Percentiles rank a stretch among this genome's conserved stretches.
phyloP scores from a whole-genome alignment of 2,797 vertebrate genomes.

The Paedocypris micromegethes region DNA sequence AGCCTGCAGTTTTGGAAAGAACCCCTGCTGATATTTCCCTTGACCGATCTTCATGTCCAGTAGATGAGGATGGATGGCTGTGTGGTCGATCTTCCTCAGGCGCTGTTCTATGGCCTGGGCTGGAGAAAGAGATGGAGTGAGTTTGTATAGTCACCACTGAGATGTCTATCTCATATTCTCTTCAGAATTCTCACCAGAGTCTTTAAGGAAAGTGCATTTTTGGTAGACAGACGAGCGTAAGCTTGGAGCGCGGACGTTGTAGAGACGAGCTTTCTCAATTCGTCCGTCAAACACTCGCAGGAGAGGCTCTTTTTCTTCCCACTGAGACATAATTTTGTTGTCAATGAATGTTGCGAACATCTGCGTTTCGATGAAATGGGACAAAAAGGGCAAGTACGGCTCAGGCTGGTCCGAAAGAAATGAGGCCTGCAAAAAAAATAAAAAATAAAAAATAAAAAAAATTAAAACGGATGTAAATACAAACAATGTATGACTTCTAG shows the following conservation, averaged over 20 bases:
- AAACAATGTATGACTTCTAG: too few species aligned
- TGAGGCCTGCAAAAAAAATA: slow-evolving; percentile 75
- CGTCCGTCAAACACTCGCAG: slow-evolving; percentile 90
- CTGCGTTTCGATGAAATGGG: slow-evolving; percentile 95
- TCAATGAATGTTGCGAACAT: slow-evolving; percentile 98
- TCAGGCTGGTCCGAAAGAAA: slow-evolving; percentile 92
- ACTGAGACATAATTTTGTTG: slow-evolving; percentile 93
- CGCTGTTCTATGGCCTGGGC: slow-evolving; percentile 86
- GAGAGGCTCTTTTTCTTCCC: slow-evolving; percentile 89
- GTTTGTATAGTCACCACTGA: background rate
- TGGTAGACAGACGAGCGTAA: slow-evolving; percentile 78
- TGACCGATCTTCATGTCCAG: slow-evolving; percentile 98
- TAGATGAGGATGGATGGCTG: slow-evolving; percentile 92
- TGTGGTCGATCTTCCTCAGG: slow-evolving; percentile 92
- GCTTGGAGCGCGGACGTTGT: slow-evolving; percentile 78
- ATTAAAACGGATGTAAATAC: too few species aligned
- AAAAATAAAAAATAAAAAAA: background rate
- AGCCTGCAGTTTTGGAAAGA: slow-evolving; percentile 90
- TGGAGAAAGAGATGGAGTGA: slow-evolving; percentile 49
- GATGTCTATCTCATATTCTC: background rate
- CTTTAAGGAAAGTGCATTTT: slow-evolving; percentile 82
- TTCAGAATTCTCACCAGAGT: slow-evolving; percentile 77
- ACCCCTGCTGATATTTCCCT: slow-evolving; percentile 91
- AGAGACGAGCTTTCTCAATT: slow-evolving; percentile 84
- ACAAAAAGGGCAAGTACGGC: slow-evolving; percentile 88